Base-by-base conservation (phyloP, 92 coral and sea anemone species). In the Siderastrea siderea region DNA sequence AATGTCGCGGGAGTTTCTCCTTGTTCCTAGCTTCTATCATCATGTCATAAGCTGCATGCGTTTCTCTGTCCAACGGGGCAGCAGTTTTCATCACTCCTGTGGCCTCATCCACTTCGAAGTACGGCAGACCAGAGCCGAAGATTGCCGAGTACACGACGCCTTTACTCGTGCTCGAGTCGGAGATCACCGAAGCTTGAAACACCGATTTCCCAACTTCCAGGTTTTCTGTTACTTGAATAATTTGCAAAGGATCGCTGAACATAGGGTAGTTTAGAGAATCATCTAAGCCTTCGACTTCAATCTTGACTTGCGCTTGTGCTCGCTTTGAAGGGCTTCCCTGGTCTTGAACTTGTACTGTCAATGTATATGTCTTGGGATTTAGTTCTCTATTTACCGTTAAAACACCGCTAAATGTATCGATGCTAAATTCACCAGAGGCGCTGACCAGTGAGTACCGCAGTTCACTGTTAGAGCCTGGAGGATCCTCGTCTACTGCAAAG, bases 371-470 rank as follows among this genome's bases (percentile, higher is more conserved):
- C 68, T 83, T 85, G 6, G 68, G 88, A 71, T 94, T 95, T 4
- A 97, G 84, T 14, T 71, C 65, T 8, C 53, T 80, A 26, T 51
- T 88, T 11, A 95, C 87, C 26, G 96, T 91, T 12, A 97, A 74
- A 17, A 95, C 91, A 8, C 98, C 99, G n/a, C 94, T 95, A 77
- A 84, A 59, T 0, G 89, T 58, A 71, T 92, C 95, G 58, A 97
- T 78, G 44, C 60, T 73, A 60, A 95, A 95, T 6, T 49, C 55
- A 14, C 60, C 83, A 0, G 92, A 79, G n/a, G 59, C 61, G 48
- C 47, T 60, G 12, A 84, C 83, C 46, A 90, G 62, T 12, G 93
- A 71, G 78, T 90, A 93, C 10, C 75, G 79, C 43, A 93, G 81
- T 5, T 86, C 83, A 62, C 83, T 75, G 68, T 90, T 78, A 1